Base-by-base conservation (phyloP, 2,113 vertebrate species). In the Neolamprologus devosi region DNA sequence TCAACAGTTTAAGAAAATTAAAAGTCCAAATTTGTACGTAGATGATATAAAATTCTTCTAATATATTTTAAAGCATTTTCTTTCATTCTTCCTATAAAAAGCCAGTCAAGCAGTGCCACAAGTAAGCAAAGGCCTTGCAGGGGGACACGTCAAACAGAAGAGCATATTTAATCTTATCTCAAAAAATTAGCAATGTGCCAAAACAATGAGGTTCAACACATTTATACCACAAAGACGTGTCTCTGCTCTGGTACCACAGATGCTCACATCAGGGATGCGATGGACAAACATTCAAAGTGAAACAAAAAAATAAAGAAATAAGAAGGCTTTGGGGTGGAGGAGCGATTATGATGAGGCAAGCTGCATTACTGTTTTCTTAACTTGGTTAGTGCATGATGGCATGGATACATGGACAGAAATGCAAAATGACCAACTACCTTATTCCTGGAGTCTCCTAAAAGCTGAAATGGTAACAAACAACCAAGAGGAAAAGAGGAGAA, bases 361-460 rank as follows among this genome's bases (percentile, higher is more conserved):
- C 87, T 85, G 87, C 58, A 65, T 82, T 37, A n/a, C 0, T 8
- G 55, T 9, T 68, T 19, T 85, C 19, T 83, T 19, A 81, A 14
- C 33, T 75, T 49, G 30, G 91, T 92, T 91, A 93, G 90, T 90
- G 90, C 82, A 91, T 82, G 92, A 1, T 2, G 91, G 88, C 89
- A 96, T 96, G 83, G 94, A 90, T 90, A 92, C 73, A 93, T 93
- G 95, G 95, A 94, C 89, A 94, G 94, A 95, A 49, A 95, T 88
- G 91, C 91, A 94, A 96, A 96, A 92, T 86, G 94, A 95, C 96
- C 91, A 95, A 96, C 96, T 99, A 99, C 99, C 99, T 99, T 99
- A 96, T 98, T 99, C 97, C 98, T 98, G 98, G 99, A 98, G 98
- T 99, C 99, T 98, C 98, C 98, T 97, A 99, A 98, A 80, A 99